Base-by-base conservation (phyloP, 2,888 invertebrate species). In the Spilosoma lubricipeda region DNA sequence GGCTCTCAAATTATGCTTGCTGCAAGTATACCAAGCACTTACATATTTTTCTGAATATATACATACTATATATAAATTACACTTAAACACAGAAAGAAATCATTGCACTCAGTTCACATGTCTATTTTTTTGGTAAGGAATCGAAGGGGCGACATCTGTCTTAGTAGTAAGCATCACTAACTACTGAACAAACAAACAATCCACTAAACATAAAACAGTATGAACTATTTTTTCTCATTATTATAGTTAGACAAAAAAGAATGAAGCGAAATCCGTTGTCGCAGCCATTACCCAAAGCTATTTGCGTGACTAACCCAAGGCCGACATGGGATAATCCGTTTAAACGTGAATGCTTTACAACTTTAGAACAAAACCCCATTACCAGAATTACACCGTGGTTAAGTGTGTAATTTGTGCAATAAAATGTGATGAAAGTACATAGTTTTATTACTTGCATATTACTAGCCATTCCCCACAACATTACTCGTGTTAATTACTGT, bases 261-360 rank as follows among this genome's bases (percentile, higher is more conserved):
- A 39, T 27, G 4, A 8, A 59, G 27, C 4, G 23, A 27, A 59
- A 63, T 27, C 30, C 11, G 20, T 63, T 70, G 30, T 39, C 63
- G 15, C 39, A 42, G 27, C 4, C 39, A 42, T 63, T 63, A 45
- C 30, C 42, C 70, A 13, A 63, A 70, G 30, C 48, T 48, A 33
- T 64, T 56, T 20, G 56, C 71, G 66, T 66, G 71, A 71, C 71
- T 66, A 27, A 56, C 52, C 20, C 48, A 71, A 56, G 66, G 66
- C 52, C 56, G 9, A 52, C 36, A 23, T 27, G 66, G 71, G 71
- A 67, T 71, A 71, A 71, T 71, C 71, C 66, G 71, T 27, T 66
- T 71, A 66, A 66, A 71, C 52, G 71, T 71, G 52, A 71, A 66
- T 39, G 71, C 52, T 71, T 71, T 66, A 71, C 71, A 66, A 71